phyloP scores from a whole-genome alignment of 2,113 vertebrate genomes.

The Ailuropoda melanoleuca region DNA sequence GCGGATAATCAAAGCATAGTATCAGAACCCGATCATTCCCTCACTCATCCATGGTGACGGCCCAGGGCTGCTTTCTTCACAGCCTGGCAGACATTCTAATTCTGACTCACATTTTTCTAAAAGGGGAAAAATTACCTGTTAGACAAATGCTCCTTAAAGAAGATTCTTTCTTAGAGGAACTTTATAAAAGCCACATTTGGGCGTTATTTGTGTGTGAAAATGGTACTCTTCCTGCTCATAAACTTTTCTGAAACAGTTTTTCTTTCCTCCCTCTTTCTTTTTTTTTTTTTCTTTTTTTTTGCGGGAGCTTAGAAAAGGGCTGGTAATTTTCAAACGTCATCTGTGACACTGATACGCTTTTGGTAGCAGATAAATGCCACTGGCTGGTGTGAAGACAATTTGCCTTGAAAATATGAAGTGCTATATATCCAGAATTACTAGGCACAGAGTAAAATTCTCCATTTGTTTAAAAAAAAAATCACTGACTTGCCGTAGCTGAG shows the following conservation, averaged over 20 bases:
- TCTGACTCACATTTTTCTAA: constrained; percentile 39
- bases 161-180: constrained; percentile 16
- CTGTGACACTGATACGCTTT: constrained; percentile 53
- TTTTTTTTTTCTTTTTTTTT: background rate
- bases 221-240: constrained; percentile 8
- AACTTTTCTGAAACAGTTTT: constrained; percentile 46
- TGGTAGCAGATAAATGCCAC: constrained; percentile 55
- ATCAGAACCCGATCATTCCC: background rate
- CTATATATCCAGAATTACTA: constrained; percentile 42
- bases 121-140: constrained; percentile 24
- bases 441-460: constrained; percentile 24
- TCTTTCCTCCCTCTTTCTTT: background rate
- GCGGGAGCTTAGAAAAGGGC: constrained; percentile 23
- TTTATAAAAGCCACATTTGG: constrained; percentile 38
- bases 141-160: constrained; percentile 12
- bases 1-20: constrained; percentile 63
- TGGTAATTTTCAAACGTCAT: constrained; percentile 53
- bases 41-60: background rate
- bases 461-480: background rate
- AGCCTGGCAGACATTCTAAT: constrained; percentile 10
- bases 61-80: background rate
- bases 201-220: constrained; percentile 48
- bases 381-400: constrained; percentile 45
- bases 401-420: constrained; percentile 35
- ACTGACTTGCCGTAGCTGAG: background rate